Base-by-base conservation (phyloP, 1,140 invertebrate genomes). In the Diprion similis region DNA sequence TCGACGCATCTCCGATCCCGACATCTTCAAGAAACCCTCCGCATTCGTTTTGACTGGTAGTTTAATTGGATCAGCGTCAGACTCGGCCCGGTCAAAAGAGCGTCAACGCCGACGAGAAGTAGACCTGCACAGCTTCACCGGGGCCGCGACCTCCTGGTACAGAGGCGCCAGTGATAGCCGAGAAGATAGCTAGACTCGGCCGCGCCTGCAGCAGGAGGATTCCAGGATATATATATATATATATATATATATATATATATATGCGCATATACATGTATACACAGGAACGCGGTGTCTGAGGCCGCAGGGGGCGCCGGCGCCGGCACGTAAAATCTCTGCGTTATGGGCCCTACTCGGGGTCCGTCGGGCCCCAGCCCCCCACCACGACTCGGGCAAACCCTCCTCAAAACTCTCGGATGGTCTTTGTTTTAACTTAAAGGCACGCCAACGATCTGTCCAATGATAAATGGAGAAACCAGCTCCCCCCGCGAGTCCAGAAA, bases 251-350 rank as follows among this genome's bases (percentile, higher is more conserved):
- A 24, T 24, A 76, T 77, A 77, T 76, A 70, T 80, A 77, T 75
- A 82, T 84, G 85, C 84, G 37, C 85, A 84, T 85, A 59, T 8
- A 59, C n/a, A 6, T 37, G n/a, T 9, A 59, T 59, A 59, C 51
- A 9, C 9, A 13, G n/a, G 79, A 80, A 83, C 80, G 84, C 86
- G 83, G 85, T 81, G 87, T 88, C 87, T 88, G 86, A 86, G 86
- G 83, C 86, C 84, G 86, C 87, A 85, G 87, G 87, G 86, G 86
- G 87, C 86, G 81, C 84, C 86, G 87, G 87, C 86, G 87, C 87
- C 87, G 84, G 79, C 83, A 83, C 84, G 83, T 88, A 88, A 88
- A 88, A 79, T 88, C 81, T 82, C 83, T 83, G 85, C 80, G 83
- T 87, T 88, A 87, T 86, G 83, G 80, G 78, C 19, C 51, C 51